These are phyloP conservation scores for Poecilus cupreus DNA, from an alignment of 2,888 invertebrate genomes.

Conservation along the genomic window DNA sequence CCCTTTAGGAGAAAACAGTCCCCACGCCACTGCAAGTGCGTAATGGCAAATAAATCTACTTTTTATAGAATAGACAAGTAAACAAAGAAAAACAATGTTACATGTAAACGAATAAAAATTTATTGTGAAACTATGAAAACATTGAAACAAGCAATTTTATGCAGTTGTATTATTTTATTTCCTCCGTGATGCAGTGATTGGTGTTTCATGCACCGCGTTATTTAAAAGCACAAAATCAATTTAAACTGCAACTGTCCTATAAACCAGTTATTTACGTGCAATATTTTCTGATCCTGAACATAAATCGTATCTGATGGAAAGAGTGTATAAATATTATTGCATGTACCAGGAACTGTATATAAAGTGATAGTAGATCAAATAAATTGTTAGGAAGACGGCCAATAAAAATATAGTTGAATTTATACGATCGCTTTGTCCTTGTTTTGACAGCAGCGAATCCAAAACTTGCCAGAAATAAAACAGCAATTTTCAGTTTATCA, in stretches of 20 bases:
- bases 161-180: slow-evolving; percentile 5
- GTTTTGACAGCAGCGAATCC: background rate
- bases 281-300: slow-evolving; percentile 18
- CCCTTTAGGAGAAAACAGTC: no score
- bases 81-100: background rate
- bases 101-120: slow-evolving; percentile 12
- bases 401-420: slow-evolving; percentile 14
- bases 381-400: background rate
- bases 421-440: background rate
- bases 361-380: slow-evolving; percentile 1
- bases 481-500: background rate
- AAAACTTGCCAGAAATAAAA: slow-evolving; percentile 18
- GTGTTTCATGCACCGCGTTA: slow-evolving; percentile 20
- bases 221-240: slow-evolving; percentile 33
- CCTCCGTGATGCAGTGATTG: background rate
- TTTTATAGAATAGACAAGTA: background rate
- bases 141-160: slow-evolving; percentile 3
- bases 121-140: slow-evolving; percentile 10
- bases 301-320: slow-evolving; percentile 15
- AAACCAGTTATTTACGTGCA: slow-evolving; percentile 38
- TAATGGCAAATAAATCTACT: background rate
- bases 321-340: slow-evolving; percentile 19
- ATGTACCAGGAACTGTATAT: background rate
- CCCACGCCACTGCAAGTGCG: no score
- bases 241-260: slow-evolving; percentile 36